Evolutionary conservation across 2,113 vertebrate species (phyloP), one percentile per base, ranked within the genome.

Genomic region (Gavialis gangeticus): DNA sequence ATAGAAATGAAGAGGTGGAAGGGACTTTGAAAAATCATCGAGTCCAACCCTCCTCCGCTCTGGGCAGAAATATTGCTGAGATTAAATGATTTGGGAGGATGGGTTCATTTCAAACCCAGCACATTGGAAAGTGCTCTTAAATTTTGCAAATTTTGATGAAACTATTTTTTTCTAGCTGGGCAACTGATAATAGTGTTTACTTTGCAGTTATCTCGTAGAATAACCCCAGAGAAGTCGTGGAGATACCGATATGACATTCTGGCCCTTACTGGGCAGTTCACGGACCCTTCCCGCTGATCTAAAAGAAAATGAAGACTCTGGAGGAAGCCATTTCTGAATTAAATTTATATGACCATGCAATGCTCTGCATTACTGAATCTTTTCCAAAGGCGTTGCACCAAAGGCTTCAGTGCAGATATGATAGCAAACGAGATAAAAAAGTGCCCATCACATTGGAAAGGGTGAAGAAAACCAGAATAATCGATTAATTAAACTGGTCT

Each of bases 271-370:
- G 27, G 30, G 17, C 34, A 84, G 27, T 30, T 4, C 58, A 66
- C 11, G 3, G 62, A 12, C 77, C 89, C 82, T 71, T 34, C 85
- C 89, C 73, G 67, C 21, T 21, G 3, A 28, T 27, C n/a, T 60
- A 28, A 34, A 46, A 34, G 12, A 25, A 76, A 21, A 19, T 12
- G 54, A 57, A 0, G 25, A 56, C 18, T 5, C 0, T 12, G 27
- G 58, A 80, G 27, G 60, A 93, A 21, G 30, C 79, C 54, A 17
- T 83, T 91, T 4, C 10, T 58, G 55, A 59, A 64, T 54, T n/a
- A 75, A 80, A 84, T 82, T 55, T 17, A 28, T 0, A 24, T 0
- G 0, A 46, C 89, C 58, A 91, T 0, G 7, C 95, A 92, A 30
- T 64, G n/a, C 27, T 59, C 19, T 27, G 77, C 25, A 19, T 37